phyloP scores from a whole-genome alignment of 2,888 invertebrate species.

The Anoplius nigerrimus region DNA sequence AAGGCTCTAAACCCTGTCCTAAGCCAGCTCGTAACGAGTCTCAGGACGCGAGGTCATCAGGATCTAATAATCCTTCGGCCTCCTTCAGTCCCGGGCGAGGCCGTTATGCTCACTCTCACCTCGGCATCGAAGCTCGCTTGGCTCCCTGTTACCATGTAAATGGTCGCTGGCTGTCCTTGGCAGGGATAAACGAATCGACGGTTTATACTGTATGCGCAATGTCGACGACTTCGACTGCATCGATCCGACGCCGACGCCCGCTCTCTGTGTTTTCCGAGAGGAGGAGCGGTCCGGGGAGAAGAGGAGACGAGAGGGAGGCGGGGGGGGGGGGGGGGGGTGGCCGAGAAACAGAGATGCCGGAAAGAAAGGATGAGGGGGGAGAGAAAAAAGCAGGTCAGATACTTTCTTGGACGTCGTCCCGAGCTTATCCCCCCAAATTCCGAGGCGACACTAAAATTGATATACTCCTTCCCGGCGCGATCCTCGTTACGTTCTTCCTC shows the following conservation, averaged over 20 bases:
- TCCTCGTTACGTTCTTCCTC: constrained; percentile 7
- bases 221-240: constrained; percentile 32
- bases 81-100: not conserved
- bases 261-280: too few species aligned
- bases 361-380: too few species aligned
- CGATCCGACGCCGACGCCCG: constrained; percentile 21
- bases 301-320: too few species aligned
- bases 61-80: constrained; percentile 48
- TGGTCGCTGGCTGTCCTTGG: constrained; percentile 25
- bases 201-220: constrained; percentile 14
- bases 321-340: too few species aligned
- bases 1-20: constrained; percentile 30
- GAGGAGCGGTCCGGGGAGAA: too few species aligned
- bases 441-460: constrained; percentile 29
- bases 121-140: constrained; percentile 16
- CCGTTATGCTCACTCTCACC: constrained; percentile 20
- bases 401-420: constrained; percentile 25
- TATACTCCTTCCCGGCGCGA: constrained; percentile 14
- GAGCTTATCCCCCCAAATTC: constrained; percentile 29
- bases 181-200: constrained; percentile 29
- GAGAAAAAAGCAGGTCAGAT: constrained; percentile 28
- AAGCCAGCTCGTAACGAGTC: constrained; percentile 42
- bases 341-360: too few species aligned
- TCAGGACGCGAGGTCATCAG: constrained; percentile 34
- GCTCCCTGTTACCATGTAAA: constrained; percentile 30